Evolutionary conservation across 2,888 invertebrate genomes (phyloP).

Genomic region (Metellina segmentata): DNA sequence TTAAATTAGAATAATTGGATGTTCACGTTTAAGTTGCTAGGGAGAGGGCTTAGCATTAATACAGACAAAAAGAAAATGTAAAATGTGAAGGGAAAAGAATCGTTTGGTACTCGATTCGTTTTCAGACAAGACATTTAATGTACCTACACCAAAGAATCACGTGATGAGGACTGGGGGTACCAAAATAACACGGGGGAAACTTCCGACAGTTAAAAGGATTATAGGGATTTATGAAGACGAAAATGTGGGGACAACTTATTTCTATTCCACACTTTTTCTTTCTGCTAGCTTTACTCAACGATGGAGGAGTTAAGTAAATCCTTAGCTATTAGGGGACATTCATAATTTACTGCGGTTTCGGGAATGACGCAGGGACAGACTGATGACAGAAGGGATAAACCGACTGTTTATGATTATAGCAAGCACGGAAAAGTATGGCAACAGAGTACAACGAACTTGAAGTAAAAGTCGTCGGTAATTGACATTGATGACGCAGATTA

Average conservation of each 20-base stretch:
- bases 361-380: not conserved
- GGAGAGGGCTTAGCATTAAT: not conserved
- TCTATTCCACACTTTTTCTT: not conserved
- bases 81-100: not conserved
- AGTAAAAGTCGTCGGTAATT: conserved; percentile 3
- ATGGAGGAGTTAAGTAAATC: conserved; percentile 38
- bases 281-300: conserved; percentile 20
- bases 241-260: conserved; percentile 1
- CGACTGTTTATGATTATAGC: not conserved
- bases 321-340: conserved; percentile 31
- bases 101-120: not conserved
- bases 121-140: not conserved
- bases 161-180: not conserved
- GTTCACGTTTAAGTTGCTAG: not conserved
- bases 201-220: conserved; percentile 33
- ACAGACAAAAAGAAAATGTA: not conserved
- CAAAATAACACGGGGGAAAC: not conserved
- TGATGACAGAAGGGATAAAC: not conserved
- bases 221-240: conserved; percentile 32
- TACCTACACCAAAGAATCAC: conserved; percentile 5
- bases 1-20: conserved; percentile 53
- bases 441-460: too few relatives aligned
- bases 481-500: not conserved
- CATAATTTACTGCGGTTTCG: conserved; percentile 31
- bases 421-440: not conserved